Base-by-base conservation (phyloP, 1,140 invertebrate species). In the Drosophila pachea region DNA sequence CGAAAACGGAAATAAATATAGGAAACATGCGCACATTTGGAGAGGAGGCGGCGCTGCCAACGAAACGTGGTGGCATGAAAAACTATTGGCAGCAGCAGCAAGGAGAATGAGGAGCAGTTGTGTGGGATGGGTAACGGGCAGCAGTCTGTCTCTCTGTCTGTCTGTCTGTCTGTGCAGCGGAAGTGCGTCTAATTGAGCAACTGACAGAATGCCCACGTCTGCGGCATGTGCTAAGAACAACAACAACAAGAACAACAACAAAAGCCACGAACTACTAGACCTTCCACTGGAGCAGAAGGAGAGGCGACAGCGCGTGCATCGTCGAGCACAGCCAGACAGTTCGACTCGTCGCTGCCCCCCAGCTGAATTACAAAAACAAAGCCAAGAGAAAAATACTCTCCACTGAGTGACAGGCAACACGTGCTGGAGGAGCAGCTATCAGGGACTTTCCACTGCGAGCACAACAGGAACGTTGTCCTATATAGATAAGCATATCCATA, bases 131-230 rank as follows among this genome's bases (percentile, higher is more conserved):
- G 14, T 14, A 32, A 32, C 22, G 36, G 22, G 40, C 22, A 49
- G 48, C 4, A 36, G 47, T 22, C 14, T 42, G 62, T 3, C 22
- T 22, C 1, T 22, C 22, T 3, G 11, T 43, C 29, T 36, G 32
- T 4, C 11, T 35, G 29, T 36, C 31, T 14, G 33, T 38, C 29
- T 60, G 58, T 64, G 53, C 49, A 84, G 35, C 81, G 81, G 81
- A 84, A 86, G 81, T 86, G 81, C 76, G 76, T 84, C 81, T 77
- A 79, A 86, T 79, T 84, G 81, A 79, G 76, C 81, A 79, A 77
- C 76, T 79, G 81, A 84, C 74, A 86, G 62, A 86, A 76, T 74
- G 65, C 64, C 62, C 69, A 61, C 76, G 67, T 68, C 73, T 86
- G 73, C 62, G 47, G 66, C 66, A 56, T 68, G 58, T 68, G 66